Base-by-base conservation (phyloP, 2,888 invertebrate species). In the Onthophagus sagittarius region DNA sequence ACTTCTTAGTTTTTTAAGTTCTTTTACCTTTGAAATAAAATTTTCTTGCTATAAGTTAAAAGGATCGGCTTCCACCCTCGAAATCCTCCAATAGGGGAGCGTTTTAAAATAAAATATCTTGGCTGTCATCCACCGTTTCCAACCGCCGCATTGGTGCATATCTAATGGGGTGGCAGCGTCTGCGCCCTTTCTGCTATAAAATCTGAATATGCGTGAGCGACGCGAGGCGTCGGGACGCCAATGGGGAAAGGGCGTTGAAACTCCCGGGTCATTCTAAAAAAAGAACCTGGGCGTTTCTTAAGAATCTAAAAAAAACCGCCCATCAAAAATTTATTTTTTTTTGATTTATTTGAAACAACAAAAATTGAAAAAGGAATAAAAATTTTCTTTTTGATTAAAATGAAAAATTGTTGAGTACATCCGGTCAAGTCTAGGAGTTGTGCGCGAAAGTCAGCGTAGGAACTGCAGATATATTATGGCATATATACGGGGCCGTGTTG, bases 381-480 rank as follows among this genome's bases (percentile, higher is more conserved):
- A 23, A 23, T 23, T 23, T 23, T 23, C 23, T 23, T 23, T 23
- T 23, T 23, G 23, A 67, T 63, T n/a, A 32, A 67, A 15, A 23
- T 31, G 31, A 31, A n/a, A 32, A 63, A 63, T 14, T 6, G 23
- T n/a, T n/a, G 13, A 32, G n/a, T n/a, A 23, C 5, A 67, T 23
- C 23, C n/a, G 67, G 32, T 15, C 31, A 67, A 23, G n/a, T 67
- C 15, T 64, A 64, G 67, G 67, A 67, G 67, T n/a, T 23, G 15
- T 67, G 67, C 31, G 67, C 39, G 39, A 53, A 53, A 53, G 67
- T 67, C 67, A 67, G 67, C 67, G 67, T 31, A 15, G 32, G 82
- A 83, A 83, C 84, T 84, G 84, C 84, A 85, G 84, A 85, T 85
- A 84, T 83, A 84, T 84, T 84, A 84, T 84, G 82, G 32, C 62